phyloP scores from a whole-genome alignment of 1,140 invertebrate species.

The Chlorops oryzae region DNA sequence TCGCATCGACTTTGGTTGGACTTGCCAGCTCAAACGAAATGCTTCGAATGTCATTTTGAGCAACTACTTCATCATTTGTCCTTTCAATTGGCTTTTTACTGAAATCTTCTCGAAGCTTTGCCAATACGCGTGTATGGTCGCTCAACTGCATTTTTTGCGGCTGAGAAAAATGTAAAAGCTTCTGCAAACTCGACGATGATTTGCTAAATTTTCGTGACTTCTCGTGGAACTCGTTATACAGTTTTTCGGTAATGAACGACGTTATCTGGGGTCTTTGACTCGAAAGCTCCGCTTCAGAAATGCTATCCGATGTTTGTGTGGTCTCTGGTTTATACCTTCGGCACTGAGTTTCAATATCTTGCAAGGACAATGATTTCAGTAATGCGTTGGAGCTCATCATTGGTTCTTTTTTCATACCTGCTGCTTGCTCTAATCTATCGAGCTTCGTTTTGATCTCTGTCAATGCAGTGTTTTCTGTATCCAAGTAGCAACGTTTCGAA shows the following conservation, averaged over 20 bases:
- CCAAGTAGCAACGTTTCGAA: constrained; percentile 15
- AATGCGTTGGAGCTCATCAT: constrained; percentile 18
- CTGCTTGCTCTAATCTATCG: constrained; percentile 21
- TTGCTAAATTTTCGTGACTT: constrained; percentile 57
- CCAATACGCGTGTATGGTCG: constrained; percentile 28
- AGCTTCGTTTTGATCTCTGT: constrained; percentile 30
- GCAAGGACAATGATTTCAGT: constrained; percentile 42
- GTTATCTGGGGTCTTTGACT: constrained; percentile 44
- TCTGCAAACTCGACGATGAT: constrained; percentile 55
- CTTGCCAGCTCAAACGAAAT: too few species aligned
- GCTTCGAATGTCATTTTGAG: constrained; percentile 48
- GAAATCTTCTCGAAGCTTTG: too few species aligned
- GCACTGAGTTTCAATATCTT: constrained; percentile 40
- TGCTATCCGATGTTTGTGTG: constrained; percentile 30
- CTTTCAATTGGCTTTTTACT: too few species aligned
- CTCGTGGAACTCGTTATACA: constrained; percentile 58
- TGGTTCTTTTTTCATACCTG: constrained; percentile 15
- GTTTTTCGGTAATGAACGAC: constrained; percentile 56
- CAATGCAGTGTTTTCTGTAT: constrained; percentile 38
- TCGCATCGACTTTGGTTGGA: too few species aligned
- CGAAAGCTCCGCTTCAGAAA: constrained; percentile 35
- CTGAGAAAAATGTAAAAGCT: constrained; percentile 41
- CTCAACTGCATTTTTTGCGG: constrained; percentile 41
- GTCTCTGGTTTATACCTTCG: constrained; percentile 25
- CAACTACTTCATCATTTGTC: too few species aligned